Base-by-base conservation (phyloP, 2,797 vertebrate genomes). In the Helarctos malayanus region DNA sequence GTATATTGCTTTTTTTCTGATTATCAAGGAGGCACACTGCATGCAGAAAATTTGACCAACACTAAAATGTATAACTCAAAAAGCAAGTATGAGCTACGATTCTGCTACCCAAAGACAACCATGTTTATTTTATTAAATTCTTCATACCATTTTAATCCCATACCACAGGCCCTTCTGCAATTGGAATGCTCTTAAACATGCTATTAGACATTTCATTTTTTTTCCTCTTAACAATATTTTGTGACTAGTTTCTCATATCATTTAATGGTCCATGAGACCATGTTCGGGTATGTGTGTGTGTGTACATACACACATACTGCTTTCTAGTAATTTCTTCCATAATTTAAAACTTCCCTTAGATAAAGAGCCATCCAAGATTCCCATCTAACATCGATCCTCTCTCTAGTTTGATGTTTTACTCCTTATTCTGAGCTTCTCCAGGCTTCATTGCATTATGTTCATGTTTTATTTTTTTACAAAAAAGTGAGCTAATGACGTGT, bases 181-280 rank as follows among this genome's bases (percentile, higher is more conserved):
- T 15, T 54, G 16, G 27, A 11, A 94, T 56, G 16, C 3, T 56
- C 2, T 49, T 91, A 83, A 80, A n/a, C n/a, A 3, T 69, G 27
- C 14, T 87, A 8, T 25, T 71, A 57, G 27, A 25, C 56, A 79
- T 49, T 69, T 47, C 1, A 35, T 4, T 19, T 35, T 68, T 92
- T 49, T 86, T 89, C 41, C 83, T 95, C 78, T 97, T 61, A 47
- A 19, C 63, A 86, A 59, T 47, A 71, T 84, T 76, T 84, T 91
- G 73, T 95, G 73, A 89, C 11, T 45, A 80, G 93, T 87, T 89
- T 76, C 15, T 41, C 45, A 25, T 35, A 63, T 91, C 49, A 89
- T 81, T 79, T 95, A 89, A 69, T 65, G 41, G 57, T 49, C 41
- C 68, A 14, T 86, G 56, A 89, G 35, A 65, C 32, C 25, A 27